A percentile compares a stretch with the other conserved stretches of the same genome.
Evolutionary conservation across 2,888 invertebrate species (phyloP).

Genomic region (Chrysina gloriosa): DNA sequence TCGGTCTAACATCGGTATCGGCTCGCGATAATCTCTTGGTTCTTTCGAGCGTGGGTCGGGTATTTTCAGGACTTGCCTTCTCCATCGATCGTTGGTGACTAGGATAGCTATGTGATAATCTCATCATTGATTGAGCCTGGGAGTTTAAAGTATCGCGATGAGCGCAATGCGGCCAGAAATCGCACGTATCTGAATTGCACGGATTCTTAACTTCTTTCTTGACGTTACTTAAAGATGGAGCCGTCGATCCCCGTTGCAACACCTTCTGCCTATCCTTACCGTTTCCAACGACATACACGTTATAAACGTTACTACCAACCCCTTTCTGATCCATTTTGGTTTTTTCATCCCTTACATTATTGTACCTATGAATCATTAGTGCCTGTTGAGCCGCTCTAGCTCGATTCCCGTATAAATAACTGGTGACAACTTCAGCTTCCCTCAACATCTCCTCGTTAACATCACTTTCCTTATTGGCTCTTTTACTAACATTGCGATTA

Average conservation of each 20-base stretch:
- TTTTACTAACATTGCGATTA: constrained; percentile 44
- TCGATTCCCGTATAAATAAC: constrained; percentile 69
- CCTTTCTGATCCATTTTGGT: constrained; percentile 48
- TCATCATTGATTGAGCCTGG: constrained; percentile 61
- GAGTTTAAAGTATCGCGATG: constrained; percentile 63
- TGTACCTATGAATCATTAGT: constrained; percentile 63
- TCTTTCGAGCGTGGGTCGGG: constrained; percentile 43
- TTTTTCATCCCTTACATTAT: constrained; percentile 58
- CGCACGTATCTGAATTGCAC: constrained; percentile 70
- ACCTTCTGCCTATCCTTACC: constrained; percentile 61
- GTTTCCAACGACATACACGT: constrained; percentile 60
- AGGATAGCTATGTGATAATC: constrained; percentile 69
- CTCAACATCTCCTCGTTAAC: constrained; percentile 67
- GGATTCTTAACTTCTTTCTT: constrained; percentile 60
- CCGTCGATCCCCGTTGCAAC: constrained; percentile 66
- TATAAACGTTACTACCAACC: constrained; percentile 59
- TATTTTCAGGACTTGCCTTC: constrained; percentile 48
- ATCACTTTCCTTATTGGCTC: constrained; percentile 50
- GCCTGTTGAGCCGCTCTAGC: constrained; percentile 68
- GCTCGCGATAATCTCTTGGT: constrained; percentile 34
- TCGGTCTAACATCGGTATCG: constrained; percentile 39
- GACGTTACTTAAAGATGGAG: constrained; percentile 61
- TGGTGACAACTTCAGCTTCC: constrained; percentile 70
- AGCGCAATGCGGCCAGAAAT: constrained; percentile 73
- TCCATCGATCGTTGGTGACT: constrained; percentile 65